These are phyloP conservation scores for Ctenodactylus gundi DNA, from an alignment of 2,113 vertebrate species.

Conservation along the genomic window DNA sequence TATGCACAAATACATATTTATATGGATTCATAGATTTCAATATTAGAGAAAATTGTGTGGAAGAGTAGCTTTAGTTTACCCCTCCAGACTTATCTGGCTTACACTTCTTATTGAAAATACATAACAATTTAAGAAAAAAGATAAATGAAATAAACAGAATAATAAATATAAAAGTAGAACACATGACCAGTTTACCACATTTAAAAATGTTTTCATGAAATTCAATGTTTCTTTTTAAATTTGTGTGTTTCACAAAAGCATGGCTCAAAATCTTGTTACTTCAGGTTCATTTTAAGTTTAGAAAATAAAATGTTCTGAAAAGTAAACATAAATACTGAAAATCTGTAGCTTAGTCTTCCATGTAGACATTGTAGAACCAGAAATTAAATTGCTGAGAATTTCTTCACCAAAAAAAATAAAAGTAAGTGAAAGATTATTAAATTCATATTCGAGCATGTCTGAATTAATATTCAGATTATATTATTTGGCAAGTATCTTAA, in stretches of 20 bases:
- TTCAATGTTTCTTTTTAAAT: not conserved
- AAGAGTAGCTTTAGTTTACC: not conserved
- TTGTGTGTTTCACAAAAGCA: not conserved
- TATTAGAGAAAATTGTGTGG: not conserved
- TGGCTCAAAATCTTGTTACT: not conserved
- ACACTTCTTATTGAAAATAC: not conserved
- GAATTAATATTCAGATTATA: not conserved
- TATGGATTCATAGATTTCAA: accelerated
- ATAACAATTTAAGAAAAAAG: not conserved
- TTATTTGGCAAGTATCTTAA: not conserved
- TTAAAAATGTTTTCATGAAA: not conserved
- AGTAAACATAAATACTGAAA: not conserved
- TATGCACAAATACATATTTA: not conserved
- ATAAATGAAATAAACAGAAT: not conserved
- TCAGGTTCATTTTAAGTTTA: not conserved
- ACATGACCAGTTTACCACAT: not conserved
- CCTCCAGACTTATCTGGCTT: not conserved
- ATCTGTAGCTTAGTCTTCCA: not conserved
- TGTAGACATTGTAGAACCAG: not conserved
- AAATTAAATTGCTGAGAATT: not conserved
- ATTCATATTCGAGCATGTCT: not conserved
- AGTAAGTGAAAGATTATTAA: not conserved
- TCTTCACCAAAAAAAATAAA: not conserved
- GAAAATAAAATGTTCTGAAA: not conserved
- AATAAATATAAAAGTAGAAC: not conserved